Percentiles rank a stretch among this genome's conserved stretches.
Evolutionary conservation across 35 echinoderm and acorn worm species (phyloP).

Genomic region (Eucidaris tribuloides): DNA sequence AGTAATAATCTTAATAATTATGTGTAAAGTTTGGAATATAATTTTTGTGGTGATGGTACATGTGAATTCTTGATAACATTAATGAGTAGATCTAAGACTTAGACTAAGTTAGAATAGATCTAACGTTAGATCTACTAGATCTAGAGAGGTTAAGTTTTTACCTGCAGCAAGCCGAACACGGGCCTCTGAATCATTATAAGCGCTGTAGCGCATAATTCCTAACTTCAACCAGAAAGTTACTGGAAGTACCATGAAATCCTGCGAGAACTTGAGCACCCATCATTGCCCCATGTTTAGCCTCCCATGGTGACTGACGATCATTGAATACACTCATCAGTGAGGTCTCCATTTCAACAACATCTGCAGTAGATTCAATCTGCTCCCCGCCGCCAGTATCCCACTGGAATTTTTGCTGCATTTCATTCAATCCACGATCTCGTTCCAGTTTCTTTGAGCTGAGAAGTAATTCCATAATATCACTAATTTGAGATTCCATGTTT

Average conservation of each 20-base stretch:
- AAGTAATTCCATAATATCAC: constrained; percentile 8
- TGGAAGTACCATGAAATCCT: constrained; percentile 1
- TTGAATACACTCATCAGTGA: constrained; percentile 37
- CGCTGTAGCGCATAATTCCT: constrained; percentile 41
- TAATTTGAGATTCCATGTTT: no score
- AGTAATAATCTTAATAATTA: background rate
- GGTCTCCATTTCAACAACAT: constrained; percentile 34
- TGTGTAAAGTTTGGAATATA: background rate
- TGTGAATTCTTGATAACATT: background rate
- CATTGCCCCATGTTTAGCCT: constrained; percentile 81
- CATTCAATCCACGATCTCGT: constrained; percentile 72
- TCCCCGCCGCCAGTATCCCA: constrained; percentile 3
- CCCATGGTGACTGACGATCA: constrained; percentile 57
- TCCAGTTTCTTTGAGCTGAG: constrained; percentile 72
- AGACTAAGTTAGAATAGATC: background rate
- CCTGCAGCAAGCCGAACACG: constrained; percentile 86
- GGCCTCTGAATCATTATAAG: constrained; percentile 63
- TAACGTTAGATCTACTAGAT: background rate
- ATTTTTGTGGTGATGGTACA: background rate
- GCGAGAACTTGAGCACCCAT: constrained; percentile 63
- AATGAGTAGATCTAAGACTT: background rate
- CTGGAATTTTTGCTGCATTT: constrained; percentile 47
- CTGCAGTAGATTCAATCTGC: constrained; percentile 3
- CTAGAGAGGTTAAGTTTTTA: constrained; percentile 43
- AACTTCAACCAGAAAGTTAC: constrained; percentile 36